Percentiles rank a stretch among this genome's conserved stretches.
These are phyloP conservation scores for Ganaspis sp. DNA, from an alignment of 1,140 invertebrate genomes.

Conservation along the genomic window DNA sequence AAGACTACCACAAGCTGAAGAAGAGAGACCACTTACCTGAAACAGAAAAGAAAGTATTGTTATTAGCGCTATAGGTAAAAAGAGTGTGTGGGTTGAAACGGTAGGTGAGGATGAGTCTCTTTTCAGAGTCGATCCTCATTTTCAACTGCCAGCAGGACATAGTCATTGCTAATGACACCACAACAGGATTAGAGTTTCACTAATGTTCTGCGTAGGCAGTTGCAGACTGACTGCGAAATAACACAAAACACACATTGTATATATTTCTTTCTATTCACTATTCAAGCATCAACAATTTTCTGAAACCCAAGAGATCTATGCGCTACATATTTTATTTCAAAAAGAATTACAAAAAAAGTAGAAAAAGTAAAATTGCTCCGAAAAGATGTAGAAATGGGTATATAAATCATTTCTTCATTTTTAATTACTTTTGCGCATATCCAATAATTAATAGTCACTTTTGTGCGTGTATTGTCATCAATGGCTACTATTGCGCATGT, in stretches of 20 bases:
- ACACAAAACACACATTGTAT: neutral
- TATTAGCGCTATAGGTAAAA: neutral
- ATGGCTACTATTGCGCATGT: too few species aligned
- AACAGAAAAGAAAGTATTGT: conserved; percentile 13
- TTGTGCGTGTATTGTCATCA: too few species aligned
- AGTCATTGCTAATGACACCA: neutral
- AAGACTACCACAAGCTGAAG: neutral
- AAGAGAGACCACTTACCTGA: conserved; percentile 24
- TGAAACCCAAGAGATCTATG: too few species aligned
- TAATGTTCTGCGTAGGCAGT: conserved; percentile 7
- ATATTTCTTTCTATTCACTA: too few species aligned
- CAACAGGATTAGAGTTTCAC: conserved; percentile 22
- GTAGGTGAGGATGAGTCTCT: neutral
- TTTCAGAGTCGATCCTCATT: conserved; percentile 8
- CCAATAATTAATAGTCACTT: too few species aligned
- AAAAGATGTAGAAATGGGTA: too few species aligned
- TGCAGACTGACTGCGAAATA: neutral
- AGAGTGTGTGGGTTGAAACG: conserved; percentile 15
- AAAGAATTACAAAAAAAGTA: too few species aligned
- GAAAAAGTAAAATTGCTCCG: too few species aligned
- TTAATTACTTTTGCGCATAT: too few species aligned
- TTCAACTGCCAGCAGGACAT: neutral
- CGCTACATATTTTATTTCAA: neutral
- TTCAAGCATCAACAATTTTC: too few species aligned
- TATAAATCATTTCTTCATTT: too few species aligned